phyloP scores from a whole-genome alignment of 1,140 invertebrate genomes.

The Papilio dardanus region DNA sequence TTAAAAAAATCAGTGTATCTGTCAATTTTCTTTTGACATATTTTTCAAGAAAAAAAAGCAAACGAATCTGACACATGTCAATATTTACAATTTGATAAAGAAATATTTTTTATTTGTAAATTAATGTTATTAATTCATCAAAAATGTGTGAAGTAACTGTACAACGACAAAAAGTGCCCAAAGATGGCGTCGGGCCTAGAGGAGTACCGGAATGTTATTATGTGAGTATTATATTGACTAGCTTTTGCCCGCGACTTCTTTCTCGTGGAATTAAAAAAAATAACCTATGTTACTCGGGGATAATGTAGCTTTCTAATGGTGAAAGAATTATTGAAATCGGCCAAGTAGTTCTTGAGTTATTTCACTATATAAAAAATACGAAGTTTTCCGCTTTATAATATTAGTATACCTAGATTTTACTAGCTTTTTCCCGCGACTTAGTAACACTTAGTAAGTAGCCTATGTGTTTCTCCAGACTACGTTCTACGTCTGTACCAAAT shows the following conservation, averaged over 20 bases:
- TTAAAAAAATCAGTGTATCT: neutral
- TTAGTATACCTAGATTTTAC: too few relatives aligned
- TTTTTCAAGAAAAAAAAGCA: neutral
- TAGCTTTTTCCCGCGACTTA: too few relatives aligned
- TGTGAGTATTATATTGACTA: conserved; percentile 51
- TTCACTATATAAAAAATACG: too few relatives aligned
- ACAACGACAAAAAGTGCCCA: conserved; percentile 56
- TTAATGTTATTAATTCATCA: conserved; percentile 7
- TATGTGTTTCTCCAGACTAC: too few relatives aligned
- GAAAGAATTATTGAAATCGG: too few relatives aligned
- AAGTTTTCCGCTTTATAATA: too few relatives aligned
- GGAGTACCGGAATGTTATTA: conserved; percentile 69
- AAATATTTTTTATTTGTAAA: conserved; percentile 26
- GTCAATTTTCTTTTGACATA: neutral
- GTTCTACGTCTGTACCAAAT: too few relatives aligned
- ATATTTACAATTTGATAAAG: neutral
- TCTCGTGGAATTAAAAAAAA: too few relatives aligned
- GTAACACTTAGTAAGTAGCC: too few relatives aligned
- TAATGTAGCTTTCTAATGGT: too few relatives aligned
- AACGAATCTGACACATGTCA: neutral
- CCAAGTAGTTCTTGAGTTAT: too few relatives aligned
- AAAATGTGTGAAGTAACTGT: conserved; percentile 38
- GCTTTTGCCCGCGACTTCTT: neutral
- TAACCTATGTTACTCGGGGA: too few relatives aligned
- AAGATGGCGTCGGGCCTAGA: conserved; percentile 67